Evolutionary conservation across 1,140 invertebrate genomes (phyloP).

Genomic region (Pogonomyrmex barbatus): DNA sequence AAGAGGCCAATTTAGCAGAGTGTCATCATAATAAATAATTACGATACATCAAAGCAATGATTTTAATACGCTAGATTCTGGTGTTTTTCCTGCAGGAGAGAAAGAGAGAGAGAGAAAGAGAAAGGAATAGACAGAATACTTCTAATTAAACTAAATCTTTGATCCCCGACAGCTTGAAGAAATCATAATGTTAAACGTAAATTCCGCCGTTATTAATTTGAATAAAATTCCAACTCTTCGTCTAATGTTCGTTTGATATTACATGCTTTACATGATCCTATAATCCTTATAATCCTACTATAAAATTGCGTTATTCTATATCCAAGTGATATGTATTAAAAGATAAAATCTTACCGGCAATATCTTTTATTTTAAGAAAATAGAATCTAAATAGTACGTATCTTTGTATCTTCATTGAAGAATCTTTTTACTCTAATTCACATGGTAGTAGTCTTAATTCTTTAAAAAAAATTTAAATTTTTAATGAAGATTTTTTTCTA

Average conservation of each 20-base stretch:
- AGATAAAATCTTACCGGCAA: too few species aligned
- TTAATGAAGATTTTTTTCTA: too few species aligned
- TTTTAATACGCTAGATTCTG: slow-evolving; percentile 26
- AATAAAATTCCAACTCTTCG: background rate
- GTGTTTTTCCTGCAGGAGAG: slow-evolving; percentile 13
- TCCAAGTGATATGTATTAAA: too few species aligned
- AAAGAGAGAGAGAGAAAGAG: too few species aligned
- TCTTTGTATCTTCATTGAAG: too few species aligned
- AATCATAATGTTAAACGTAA: slow-evolving; percentile 8
- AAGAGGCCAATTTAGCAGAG: slow-evolving; percentile 41
- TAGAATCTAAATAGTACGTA: too few species aligned
- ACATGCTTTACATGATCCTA: background rate
- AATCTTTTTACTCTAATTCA: too few species aligned
- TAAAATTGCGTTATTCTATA: too few species aligned
- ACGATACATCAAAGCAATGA: slow-evolving; percentile 44
- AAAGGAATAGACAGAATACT: background rate
- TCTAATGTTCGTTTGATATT: background rate
- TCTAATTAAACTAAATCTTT: slow-evolving; percentile 49
- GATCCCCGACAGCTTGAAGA: background rate
- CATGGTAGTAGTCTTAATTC: too few species aligned
- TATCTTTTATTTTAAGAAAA: too few species aligned
- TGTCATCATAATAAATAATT: slow-evolving; percentile 47
- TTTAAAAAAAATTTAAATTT: too few species aligned
- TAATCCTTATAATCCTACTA: too few species aligned
- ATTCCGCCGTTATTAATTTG: slow-evolving; percentile 21